Evolutionary conservation across 2,113 vertebrate species (phyloP).

Genomic region (Rhinoderma darwinii): DNA sequence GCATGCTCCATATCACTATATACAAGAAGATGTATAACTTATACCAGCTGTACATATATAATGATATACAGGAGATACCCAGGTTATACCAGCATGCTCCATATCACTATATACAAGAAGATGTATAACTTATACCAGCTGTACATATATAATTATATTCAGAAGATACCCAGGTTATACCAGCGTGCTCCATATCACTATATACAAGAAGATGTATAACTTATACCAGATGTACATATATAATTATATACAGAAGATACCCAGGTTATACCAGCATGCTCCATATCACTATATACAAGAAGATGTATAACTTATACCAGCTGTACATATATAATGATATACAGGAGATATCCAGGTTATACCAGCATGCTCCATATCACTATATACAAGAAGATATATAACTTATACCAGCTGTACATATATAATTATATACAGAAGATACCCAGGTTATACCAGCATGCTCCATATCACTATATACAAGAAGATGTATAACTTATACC

Average conservation of each 20-base stretch:
- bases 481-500: no score
- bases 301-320: no score
- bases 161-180: neutral
- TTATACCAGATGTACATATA: neutral
- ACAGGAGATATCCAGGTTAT: neutral
- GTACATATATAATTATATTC: neutral
- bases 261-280: neutral
- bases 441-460: neutral
- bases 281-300: no score
- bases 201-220: no score
- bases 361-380: neutral
- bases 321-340: neutral
- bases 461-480: no score
- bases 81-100: neutral
- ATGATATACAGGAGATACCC: neutral
- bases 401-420: neutral
- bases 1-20: neutral
- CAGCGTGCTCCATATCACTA: no score
- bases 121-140: neutral
- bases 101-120: no score
- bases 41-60: neutral
- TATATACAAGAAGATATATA: no score
- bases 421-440: neutral
- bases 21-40: neutral
- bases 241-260: neutral